Percentiles rank a stretch among this genome's conserved stretches.
phyloP scores from a whole-genome alignment of 2,113 vertebrate genomes.

The Saccopteryx leptura region DNA sequence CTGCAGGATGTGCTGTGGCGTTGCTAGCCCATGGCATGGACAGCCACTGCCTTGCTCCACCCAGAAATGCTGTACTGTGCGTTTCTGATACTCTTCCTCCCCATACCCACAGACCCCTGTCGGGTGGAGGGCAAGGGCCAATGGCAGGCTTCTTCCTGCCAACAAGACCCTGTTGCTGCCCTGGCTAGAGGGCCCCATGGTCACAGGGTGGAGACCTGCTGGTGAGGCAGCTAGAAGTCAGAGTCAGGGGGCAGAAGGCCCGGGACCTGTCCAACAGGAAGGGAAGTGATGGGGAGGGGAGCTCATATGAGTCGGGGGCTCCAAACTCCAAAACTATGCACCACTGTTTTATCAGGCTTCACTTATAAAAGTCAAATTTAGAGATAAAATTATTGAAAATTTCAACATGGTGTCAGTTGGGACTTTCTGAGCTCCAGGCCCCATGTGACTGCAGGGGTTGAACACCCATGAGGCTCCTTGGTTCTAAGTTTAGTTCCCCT shows the following conservation, averaged over 20 bases:
- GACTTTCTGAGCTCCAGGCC: neutral
- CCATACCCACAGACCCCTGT: neutral
- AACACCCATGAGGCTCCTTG: neutral
- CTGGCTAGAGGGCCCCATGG: neutral
- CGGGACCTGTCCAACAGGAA: neutral
- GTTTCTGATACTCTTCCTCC: neutral
- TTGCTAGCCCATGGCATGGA: neutral
- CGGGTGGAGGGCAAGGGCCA: neutral
- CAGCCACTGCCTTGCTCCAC: neutral
- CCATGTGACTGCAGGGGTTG: neutral
- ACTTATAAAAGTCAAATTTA: neutral
- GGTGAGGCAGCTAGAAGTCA: neutral
- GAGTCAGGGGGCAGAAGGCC: neutral
- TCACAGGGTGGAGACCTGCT: neutral
- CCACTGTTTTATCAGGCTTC: neutral
- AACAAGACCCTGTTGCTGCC: neutral
- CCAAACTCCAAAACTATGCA: neutral
- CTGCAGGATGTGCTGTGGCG: rapidly evolving
- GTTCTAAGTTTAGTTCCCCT: neutral
- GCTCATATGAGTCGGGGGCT: rapidly evolving
- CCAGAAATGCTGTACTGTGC: neutral
- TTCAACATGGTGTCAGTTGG: neutral
- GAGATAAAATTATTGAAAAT: neutral
- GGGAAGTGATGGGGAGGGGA: neutral
- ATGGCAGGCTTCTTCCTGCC: neutral